Conservation (phyloP, 2,888 invertebrate species). For the Acronicta leporina region DNA sequence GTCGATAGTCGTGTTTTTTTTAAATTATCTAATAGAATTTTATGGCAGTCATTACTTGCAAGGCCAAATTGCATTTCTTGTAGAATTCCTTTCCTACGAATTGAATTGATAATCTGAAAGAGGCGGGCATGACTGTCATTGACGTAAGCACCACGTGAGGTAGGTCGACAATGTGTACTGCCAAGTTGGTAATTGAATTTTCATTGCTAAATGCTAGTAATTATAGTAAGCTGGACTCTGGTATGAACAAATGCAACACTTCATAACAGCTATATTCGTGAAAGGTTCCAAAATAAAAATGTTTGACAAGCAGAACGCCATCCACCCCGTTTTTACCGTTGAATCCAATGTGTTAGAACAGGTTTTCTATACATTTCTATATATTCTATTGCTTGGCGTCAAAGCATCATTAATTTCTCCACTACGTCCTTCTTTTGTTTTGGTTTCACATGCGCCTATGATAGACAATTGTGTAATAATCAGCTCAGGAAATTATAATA, state of each 20-base stretch:
- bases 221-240: constrained; percentile 32
- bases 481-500: constrained; percentile 11
- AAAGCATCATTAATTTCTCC: too few relatives aligned
- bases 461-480: not conserved
- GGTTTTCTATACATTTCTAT: too few relatives aligned
- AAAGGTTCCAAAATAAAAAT: constrained; percentile 1
- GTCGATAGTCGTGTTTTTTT: constrained; percentile 13
- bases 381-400: too few relatives aligned
- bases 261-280: constrained; percentile 4
- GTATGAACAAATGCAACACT: constrained; percentile 32
- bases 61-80: constrained; percentile 8
- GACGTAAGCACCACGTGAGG: constrained; percentile 71
- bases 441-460: not conserved
- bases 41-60: constrained; percentile 2
- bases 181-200: constrained; percentile 66
- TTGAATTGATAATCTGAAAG: constrained; percentile 41
- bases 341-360: too few relatives aligned
- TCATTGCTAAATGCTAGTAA: constrained; percentile 52
- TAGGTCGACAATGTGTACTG: constrained; percentile 70
- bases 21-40: not conserved
- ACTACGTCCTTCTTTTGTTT: too few relatives aligned
- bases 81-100: constrained; percentile 37
- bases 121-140: constrained; percentile 63
- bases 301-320: not conserved
- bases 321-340: not conserved